phyloP scores from a whole-genome alignment of 2,888 invertebrate genomes.

The Bombylius discolor region DNA sequence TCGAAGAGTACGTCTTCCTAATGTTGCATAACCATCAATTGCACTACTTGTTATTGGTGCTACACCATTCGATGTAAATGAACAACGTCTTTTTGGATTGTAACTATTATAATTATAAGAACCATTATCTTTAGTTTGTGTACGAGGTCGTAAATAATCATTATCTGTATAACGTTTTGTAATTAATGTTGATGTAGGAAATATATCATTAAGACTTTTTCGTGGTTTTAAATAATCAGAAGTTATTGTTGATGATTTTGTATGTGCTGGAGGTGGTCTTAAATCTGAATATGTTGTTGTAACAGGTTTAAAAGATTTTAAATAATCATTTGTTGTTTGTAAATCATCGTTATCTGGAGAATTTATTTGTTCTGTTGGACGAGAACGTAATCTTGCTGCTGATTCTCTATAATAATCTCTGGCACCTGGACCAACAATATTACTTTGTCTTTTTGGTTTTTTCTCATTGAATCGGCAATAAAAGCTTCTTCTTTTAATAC shows the following conservation, averaged over 20 bases:
- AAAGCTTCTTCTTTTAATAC: slow-evolving; percentile 79
- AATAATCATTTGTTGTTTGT: slow-evolving; percentile 25
- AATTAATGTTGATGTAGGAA: slow-evolving; percentile 16
- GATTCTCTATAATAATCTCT: slow-evolving; percentile 40
- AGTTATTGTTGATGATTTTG: slow-evolving; percentile 17
- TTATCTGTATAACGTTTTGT: neutral
- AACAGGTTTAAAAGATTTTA: slow-evolving; percentile 26
- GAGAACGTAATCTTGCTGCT: slow-evolving; percentile 8
- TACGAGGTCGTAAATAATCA: neutral
- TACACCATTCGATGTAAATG: slow-evolving; percentile 26
- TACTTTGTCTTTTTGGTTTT: slow-evolving; percentile 56
- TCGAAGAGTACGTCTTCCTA: slow-evolving; percentile 28
- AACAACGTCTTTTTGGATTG: slow-evolving; percentile 33
- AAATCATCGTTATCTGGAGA: slow-evolving; percentile 27
- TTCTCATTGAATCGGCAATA: slow-evolving; percentile 80
- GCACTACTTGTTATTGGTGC: slow-evolving; percentile 19
- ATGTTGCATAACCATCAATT: slow-evolving; percentile 33
- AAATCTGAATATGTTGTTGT: slow-evolving; percentile 18
- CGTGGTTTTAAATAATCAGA: slow-evolving; percentile 17
- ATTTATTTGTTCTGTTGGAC: slow-evolving; percentile 20
- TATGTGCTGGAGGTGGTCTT: slow-evolving; percentile 27
- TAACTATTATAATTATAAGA: slow-evolving; percentile 26
- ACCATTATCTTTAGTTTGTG: slow-evolving; percentile 3
- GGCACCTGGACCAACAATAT: slow-evolving; percentile 47
- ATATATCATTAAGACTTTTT: slow-evolving; percentile 29